phyloP scores from a whole-genome alignment of 2,797 vertebrate species.

The Macropus fuliginosus region DNA sequence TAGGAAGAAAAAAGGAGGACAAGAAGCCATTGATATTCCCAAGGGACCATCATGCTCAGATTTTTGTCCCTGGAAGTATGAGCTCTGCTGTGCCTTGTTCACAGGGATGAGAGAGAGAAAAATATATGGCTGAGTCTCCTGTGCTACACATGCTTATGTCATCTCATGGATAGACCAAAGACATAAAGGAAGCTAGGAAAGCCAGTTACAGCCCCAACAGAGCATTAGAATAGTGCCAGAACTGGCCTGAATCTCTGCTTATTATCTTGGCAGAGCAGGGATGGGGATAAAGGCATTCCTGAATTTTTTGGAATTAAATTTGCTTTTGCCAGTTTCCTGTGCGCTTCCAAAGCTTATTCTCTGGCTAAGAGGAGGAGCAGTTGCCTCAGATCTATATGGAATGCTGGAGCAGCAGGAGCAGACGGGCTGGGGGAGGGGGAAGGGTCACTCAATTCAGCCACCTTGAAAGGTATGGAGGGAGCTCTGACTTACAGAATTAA shows the following conservation, averaged over 20 bases:
- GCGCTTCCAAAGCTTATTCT: slow-evolving; percentile 20
- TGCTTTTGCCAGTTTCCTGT: slow-evolving; percentile 33
- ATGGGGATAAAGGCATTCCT: neutral
- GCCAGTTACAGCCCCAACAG: slow-evolving; percentile 9
- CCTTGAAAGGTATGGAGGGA: slow-evolving; percentile 74
- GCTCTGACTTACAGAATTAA: slow-evolving; percentile 90
- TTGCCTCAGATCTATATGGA: slow-evolving; percentile 43
- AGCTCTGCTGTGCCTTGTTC: slow-evolving; percentile 22
- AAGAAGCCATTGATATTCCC: slow-evolving; percentile 14
- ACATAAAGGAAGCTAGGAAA: slow-evolving; percentile 37
- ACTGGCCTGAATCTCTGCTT: neutral
- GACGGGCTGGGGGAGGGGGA: slow-evolving; percentile 59
- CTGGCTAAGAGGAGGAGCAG: slow-evolving; percentile 22
- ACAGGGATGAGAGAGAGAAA: slow-evolving; percentile 41
- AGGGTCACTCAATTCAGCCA: slow-evolving; percentile 68
- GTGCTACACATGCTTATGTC: neutral
- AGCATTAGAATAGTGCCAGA: neutral
- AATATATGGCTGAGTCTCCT: neutral
- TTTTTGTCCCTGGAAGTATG: slow-evolving; percentile 33
- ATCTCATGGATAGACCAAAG: slow-evolving; percentile 28
- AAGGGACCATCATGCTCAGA: neutral
- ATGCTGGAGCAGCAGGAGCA: slow-evolving; percentile 65
- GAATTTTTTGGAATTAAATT: slow-evolving; percentile 29
- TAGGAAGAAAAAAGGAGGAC: slow-evolving; percentile 30
- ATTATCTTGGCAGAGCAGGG: neutral